A percentile compares a stretch with the other conserved stretches of the same genome.
These are phyloP conservation scores for Lycaon pictus DNA, from an alignment of 2,113 vertebrate genomes.

Conservation along the genomic window DNA sequence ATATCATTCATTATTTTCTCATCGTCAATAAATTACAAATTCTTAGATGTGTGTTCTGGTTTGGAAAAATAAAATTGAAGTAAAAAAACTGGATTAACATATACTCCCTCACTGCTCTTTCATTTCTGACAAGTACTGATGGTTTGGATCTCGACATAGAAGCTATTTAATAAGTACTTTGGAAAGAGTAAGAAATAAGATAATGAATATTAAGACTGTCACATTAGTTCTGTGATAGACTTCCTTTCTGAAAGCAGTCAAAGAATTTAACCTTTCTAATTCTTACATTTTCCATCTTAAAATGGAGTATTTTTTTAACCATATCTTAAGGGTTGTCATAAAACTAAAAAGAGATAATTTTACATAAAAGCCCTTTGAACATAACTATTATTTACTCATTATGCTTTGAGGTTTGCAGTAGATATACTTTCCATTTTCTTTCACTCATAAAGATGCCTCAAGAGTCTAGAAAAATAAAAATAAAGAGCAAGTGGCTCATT, in stretches of 20 bases:
- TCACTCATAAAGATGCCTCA: neutral
- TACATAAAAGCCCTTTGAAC: neutral
- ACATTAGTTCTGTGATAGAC: neutral
- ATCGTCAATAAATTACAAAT: neutral
- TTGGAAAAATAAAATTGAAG: constrained; percentile 46
- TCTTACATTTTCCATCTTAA: constrained; percentile 3
- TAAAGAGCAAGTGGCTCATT: neutral
- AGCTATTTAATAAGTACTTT: neutral
- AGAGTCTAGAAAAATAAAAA: neutral
- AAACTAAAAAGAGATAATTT: neutral
- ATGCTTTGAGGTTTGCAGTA: neutral
- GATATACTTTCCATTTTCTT: neutral
- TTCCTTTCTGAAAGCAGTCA: neutral
- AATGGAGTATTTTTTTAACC: neutral
- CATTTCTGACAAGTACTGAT: neutral
- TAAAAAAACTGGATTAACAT: neutral
- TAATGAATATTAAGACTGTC: neutral
- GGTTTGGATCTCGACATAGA: neutral
- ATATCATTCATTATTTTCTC: neutral
- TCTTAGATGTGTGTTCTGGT: neutral
- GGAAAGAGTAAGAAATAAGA: constrained; percentile 20
- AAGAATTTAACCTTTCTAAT: constrained; percentile 22
- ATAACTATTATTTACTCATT: neutral
- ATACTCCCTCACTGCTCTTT: neutral
- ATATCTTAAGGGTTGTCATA: neutral